phyloP scores from a whole-genome alignment of 1,140 invertebrate genomes.

The Drosophila albomicans region DNA sequence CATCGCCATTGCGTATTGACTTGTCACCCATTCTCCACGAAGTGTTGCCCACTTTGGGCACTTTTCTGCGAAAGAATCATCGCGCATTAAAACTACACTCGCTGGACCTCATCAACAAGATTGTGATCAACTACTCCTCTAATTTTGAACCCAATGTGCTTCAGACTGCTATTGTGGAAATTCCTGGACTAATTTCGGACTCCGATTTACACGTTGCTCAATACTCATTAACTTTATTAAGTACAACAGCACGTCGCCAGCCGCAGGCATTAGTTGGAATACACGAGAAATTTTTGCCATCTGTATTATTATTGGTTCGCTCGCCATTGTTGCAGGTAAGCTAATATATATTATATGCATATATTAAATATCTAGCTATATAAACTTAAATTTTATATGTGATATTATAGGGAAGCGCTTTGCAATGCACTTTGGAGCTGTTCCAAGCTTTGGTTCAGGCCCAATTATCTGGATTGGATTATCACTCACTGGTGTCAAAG shows the following conservation, averaged over 20 bases:
- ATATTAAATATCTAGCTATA: neutral
- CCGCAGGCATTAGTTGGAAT: conserved; percentile 85
- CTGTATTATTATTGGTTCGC: conserved; percentile 94
- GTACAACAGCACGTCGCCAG: conserved; percentile 86
- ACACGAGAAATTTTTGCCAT: conserved; percentile 90
- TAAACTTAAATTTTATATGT: neutral
- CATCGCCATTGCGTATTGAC: conserved; percentile 94
- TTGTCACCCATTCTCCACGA: conserved; percentile 94
- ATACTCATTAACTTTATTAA: conserved; percentile 91
- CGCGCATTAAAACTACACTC: conserved; percentile 97
- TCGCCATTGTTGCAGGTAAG: conserved; percentile 94
- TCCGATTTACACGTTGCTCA: conserved; percentile 98
- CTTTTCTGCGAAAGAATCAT: conserved; percentile 98
- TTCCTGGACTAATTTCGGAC: conserved; percentile 96
- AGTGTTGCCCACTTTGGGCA: conserved; percentile 95
- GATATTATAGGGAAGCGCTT: conserved; percentile 89
- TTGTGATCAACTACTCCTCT: conserved; percentile 93
- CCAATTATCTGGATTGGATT: conserved; percentile 91
- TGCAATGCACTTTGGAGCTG: conserved; percentile 95
- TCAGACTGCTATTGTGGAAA: conserved; percentile 91
- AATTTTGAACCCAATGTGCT: conserved; percentile 90
- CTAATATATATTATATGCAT: neutral
- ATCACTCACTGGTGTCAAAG: conserved; percentile 91
- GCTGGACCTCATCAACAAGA: conserved; percentile 94
- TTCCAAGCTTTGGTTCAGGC: conserved; percentile 95